Evolutionary conservation across 2,113 vertebrate genomes (phyloP).

Genomic region (Gasterosteus nipponicus): DNA sequence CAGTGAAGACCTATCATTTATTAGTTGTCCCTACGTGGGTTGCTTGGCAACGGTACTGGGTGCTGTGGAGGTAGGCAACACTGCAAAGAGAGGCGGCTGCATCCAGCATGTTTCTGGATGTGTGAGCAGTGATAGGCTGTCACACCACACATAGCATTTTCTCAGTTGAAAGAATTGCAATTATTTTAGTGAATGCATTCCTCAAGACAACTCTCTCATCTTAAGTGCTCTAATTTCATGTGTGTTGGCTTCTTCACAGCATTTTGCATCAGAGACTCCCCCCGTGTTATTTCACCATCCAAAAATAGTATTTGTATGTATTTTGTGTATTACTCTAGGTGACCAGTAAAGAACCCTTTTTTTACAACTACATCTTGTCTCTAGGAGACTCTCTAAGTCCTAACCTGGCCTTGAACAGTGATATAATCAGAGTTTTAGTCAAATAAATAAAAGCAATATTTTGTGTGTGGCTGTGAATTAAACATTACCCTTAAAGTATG

Average conservation of each 20-base stretch:
- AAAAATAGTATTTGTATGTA: conserved; percentile 43
- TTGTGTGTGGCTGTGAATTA: background rate
- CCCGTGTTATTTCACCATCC: conserved; percentile 20
- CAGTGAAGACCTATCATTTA: conserved; percentile 57
- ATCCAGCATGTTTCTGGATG: conserved; percentile 72
- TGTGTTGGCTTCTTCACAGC: conserved; percentile 26
- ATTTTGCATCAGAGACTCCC: conserved; percentile 18
- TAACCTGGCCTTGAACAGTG: background rate
- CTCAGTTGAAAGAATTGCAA: conserved; percentile 30
- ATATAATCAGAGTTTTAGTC: background rate
- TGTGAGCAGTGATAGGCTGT: conserved; percentile 60
- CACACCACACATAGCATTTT: conserved; percentile 38
- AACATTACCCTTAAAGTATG: background rate
- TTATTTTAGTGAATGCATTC: background rate
- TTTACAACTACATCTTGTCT: too few species aligned
- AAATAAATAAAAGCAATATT: background rate
- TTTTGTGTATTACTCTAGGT: too few species aligned
- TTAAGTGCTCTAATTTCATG: conserved; percentile 1
- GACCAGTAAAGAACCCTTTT: too few species aligned
- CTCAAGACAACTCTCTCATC: background rate
- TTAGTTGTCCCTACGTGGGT: conserved; percentile 75
- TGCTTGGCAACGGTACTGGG: conserved; percentile 77
- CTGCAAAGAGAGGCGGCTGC: conserved; percentile 71
- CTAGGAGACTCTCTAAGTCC: too few species aligned
- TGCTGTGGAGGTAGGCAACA: conserved; percentile 70